Evolutionary conservation across 2,113 vertebrate species (phyloP).

Genomic region (Hydropotes inermis): DNA sequence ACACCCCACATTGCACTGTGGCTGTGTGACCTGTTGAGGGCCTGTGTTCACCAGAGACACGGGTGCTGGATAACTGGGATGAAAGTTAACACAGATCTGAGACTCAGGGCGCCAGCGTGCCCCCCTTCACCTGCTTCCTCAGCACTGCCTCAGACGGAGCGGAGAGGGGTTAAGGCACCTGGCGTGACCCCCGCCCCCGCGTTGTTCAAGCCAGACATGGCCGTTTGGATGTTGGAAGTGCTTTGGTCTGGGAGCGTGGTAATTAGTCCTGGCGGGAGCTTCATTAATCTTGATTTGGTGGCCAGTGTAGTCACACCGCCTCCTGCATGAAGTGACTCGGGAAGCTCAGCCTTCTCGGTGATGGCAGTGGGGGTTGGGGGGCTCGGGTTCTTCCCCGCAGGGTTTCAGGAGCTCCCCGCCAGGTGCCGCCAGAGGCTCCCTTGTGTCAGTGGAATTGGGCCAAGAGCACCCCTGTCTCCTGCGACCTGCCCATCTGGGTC

Average conservation of each 20-base stretch:
- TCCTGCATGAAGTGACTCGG: not conserved
- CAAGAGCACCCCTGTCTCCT: not conserved
- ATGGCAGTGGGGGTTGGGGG: accelerated
- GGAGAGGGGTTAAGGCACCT: not conserved
- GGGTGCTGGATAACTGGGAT: not conserved
- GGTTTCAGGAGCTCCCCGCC: not conserved
- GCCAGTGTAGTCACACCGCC: not conserved
- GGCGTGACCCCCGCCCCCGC: accelerated
- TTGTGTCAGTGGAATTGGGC: not conserved
- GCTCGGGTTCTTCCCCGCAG: not conserved
- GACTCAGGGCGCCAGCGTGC: not conserved
- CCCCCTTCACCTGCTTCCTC: not conserved
- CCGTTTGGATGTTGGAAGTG: not conserved
- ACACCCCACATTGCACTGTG: not conserved
- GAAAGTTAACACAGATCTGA: not conserved
- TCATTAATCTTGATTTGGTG: constrained; percentile 60
- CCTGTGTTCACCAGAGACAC: not conserved
- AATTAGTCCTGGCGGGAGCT: constrained; percentile 42
- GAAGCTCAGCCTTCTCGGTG: not conserved
- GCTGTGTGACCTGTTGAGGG: not conserved
- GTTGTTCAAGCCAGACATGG: not conserved
- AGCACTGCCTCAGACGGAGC: not conserved
- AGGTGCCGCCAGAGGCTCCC: not conserved
- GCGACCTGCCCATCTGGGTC: not conserved
- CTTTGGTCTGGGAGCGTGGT: not conserved